Conservation (phyloP, 2,888 invertebrate species). For the Deilephila porcellus region DNA sequence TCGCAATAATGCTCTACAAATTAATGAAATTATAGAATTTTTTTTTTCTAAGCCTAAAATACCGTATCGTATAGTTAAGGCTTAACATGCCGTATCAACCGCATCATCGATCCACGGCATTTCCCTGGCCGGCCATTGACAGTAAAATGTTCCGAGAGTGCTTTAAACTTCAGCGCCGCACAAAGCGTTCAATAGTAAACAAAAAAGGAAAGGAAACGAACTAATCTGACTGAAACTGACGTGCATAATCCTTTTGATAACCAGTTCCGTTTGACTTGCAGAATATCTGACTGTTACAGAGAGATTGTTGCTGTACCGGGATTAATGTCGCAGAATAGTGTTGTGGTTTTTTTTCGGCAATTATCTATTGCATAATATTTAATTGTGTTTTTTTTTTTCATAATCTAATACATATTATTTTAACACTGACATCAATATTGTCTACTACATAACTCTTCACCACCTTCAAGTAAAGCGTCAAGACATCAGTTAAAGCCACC, state of each 20-base stretch:
- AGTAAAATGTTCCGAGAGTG: constrained; percentile 54
- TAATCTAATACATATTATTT: too few species aligned
- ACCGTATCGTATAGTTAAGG: too few species aligned
- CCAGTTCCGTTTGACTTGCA: constrained; percentile 28
- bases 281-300: neutral
- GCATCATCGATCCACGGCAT: neutral
- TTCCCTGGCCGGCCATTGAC: constrained; percentile 56
- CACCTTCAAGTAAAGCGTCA: too few species aligned
- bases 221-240: constrained; percentile 62
- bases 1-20: too few species aligned
- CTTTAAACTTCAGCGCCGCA: constrained; percentile 58
- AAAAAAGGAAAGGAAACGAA: constrained; percentile 66
- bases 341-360: too few species aligned
- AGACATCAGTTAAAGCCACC: too few species aligned
- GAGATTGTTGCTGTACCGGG: neutral
- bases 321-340: neutral
- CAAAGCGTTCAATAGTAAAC: constrained; percentile 74
- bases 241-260: constrained; percentile 51
- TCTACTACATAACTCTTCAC: too few species aligned
- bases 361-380: too few species aligned
- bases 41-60: too few species aligned
- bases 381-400: too few species aligned
- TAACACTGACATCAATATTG: too few species aligned
- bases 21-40: too few species aligned
- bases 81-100: neutral